Evolutionary conservation across 1,140 invertebrate species (phyloP), one percentile per base, ranked within the genome.

Genomic region (Pollicipes pollicipes): DNA sequence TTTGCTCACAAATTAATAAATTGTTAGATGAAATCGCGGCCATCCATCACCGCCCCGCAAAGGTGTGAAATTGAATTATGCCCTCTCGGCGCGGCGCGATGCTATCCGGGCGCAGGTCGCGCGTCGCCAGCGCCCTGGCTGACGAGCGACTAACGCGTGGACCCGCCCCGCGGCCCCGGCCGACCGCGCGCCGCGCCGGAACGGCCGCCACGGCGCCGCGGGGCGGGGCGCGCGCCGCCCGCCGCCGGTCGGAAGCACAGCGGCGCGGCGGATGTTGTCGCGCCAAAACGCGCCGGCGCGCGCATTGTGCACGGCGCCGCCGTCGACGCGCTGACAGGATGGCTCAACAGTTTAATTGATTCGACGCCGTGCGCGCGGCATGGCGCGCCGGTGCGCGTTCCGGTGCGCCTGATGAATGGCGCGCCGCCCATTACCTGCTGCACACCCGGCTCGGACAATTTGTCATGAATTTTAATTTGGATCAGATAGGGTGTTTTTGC

Each of bases 1-100:
- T 58, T 58, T 58, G 45, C 45, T 58, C 45, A 58, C 45, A 58
- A 58, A 58, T 58, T 58, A 58, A 58, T 58, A 58, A 58, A 58
- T 58, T 58, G 45, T 58, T 13, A 58, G 45, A 58, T 58, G 45
- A 58, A 58, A 58, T 58, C 45, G 45, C 45, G 45, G 13, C 2
- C 13, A 10, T 58, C 45, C 6, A 58, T 58, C 45, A 58, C 45
- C 24, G 8, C 6, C 45, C 45, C 2, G 45, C 45, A 58, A 58
- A 58, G 45, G 45, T 58, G 45, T 58, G 45, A 58, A 58, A 58
- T 58, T 58, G 45, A 58, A 58, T 58, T 58, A 58, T 58, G 45
- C 45, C 45, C 24, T 58, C 13, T 58, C 45, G 45, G 45, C 45
- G 45, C 45, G 45, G 13, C 13, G 45, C 21, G 45, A 24, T 58